Conservation (phyloP, 2,113 vertebrate genomes). For the Bucco capensis region DNA sequence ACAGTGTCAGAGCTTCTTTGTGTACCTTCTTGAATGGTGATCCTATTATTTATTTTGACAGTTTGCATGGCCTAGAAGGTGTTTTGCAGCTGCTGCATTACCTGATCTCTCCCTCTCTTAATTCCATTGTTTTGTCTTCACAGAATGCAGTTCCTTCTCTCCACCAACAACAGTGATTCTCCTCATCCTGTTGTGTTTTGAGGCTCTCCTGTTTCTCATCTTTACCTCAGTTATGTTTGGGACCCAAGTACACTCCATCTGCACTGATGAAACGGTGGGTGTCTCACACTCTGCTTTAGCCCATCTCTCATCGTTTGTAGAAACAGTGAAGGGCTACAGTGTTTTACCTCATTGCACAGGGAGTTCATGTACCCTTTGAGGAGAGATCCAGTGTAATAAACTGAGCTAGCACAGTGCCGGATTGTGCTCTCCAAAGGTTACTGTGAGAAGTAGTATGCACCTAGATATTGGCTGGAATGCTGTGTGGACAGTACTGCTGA, state of each 20-base stretch:
- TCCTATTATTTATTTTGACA: neutral
- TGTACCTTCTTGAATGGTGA: neutral
- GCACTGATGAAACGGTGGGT: constrained; percentile 95
- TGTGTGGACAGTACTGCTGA: neutral
- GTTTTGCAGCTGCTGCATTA: neutral
- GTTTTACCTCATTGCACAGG: neutral
- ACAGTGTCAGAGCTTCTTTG: neutral
- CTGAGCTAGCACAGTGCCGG: neutral
- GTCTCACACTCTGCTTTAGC: neutral
- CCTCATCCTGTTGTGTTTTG: constrained; percentile 94
- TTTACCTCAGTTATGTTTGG: constrained; percentile 99
- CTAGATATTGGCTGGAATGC: neutral
- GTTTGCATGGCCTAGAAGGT: fast-evolving
- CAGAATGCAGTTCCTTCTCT: constrained; percentile 96
- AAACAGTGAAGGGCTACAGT: neutral
- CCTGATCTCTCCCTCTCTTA: neutral
- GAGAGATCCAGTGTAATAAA: neutral
- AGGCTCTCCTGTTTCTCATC: constrained; percentile 94
- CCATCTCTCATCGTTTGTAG: neutral
- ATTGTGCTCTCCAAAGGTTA: neutral
- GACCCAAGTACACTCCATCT: constrained; percentile 98
- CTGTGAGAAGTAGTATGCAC: neutral
- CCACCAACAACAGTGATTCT: constrained; percentile 94
- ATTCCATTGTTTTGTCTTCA: neutral
- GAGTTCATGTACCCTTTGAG: neutral